phyloP scores from a whole-genome alignment of 1,140 invertebrate genomes.

The Manduca sexta region DNA sequence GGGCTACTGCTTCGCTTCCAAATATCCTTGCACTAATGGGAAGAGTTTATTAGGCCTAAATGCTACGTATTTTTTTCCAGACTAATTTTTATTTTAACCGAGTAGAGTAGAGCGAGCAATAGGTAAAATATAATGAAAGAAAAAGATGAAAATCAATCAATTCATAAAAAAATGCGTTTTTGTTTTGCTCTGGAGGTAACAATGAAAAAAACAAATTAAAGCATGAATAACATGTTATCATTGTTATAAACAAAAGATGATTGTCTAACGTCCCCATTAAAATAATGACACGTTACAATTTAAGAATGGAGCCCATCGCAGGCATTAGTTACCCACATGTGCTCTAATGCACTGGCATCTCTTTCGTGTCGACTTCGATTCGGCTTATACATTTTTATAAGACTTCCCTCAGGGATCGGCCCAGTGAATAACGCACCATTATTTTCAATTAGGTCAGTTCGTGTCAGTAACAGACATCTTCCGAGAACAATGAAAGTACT shows the following conservation, averaged over 20 bases:
- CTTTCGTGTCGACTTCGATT: conserved; percentile 26
- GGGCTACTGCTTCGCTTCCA: too few species aligned
- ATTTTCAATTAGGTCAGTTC: conserved; percentile 71
- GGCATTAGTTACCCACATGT: neutral
- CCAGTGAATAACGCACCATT: conserved; percentile 62
- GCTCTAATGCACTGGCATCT: conserved; percentile 4
- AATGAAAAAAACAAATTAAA: too few species aligned
- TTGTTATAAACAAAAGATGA: conserved; percentile 26
- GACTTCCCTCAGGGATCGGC: conserved; percentile 39
- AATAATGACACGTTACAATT: conserved; percentile 54
- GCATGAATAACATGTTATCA: neutral
- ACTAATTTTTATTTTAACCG: too few species aligned
- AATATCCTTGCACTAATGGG: too few species aligned
- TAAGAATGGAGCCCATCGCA: conserved; percentile 35
- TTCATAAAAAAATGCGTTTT: too few species aligned
- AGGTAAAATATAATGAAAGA: too few species aligned
- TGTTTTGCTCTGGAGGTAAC: too few species aligned
- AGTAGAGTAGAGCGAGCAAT: too few species aligned
- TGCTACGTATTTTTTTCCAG: too few species aligned
- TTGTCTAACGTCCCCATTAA: conserved; percentile 53
- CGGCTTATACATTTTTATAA: conserved; percentile 49
- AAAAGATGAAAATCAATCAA: too few species aligned
- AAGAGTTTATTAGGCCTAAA: too few species aligned
- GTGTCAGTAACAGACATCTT: conserved; percentile 54
- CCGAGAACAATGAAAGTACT: conserved; percentile 63